A percentile compares a stretch with the other conserved stretches of the same genome.
These are phyloP conservation scores for Tachina fera DNA, from an alignment of 2,888 invertebrate genomes.

Conservation along the genomic window DNA sequence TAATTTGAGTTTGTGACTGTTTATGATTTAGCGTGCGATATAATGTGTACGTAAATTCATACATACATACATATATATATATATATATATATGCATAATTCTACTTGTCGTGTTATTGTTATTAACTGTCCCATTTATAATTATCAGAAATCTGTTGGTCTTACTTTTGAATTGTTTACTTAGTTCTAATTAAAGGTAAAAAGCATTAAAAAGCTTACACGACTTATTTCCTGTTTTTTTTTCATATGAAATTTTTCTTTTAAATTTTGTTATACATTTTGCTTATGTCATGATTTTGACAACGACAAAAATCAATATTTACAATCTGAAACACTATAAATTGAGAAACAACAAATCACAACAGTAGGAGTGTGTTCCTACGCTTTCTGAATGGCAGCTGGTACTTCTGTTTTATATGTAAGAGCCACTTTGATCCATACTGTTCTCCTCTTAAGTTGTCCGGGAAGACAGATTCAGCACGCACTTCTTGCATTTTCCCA, in stretches of 20 bases:
- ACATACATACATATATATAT: neutral
- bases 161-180: conserved; percentile 55
- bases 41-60: neutral
- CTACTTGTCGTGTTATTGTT: neutral
- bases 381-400: neutral
- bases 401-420: no score
- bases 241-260: conserved; percentile 12
- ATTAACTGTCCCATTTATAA: conserved; percentile 32
- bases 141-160: conserved; percentile 47
- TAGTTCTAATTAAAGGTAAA: conserved; percentile 61
- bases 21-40: neutral
- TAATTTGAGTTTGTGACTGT: neutral
- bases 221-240: conserved; percentile 65
- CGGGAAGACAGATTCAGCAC: no score
- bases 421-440: no score
- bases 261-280: conserved; percentile 30
- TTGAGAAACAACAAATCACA: conserved; percentile 6
- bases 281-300: conserved; percentile 55
- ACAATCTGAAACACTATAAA: conserved; percentile 36
- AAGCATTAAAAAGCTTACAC: conserved; percentile 66
- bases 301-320: conserved; percentile 25
- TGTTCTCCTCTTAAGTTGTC: no score
- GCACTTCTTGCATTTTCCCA: no score
- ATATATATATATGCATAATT: neutral
- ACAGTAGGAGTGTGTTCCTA: neutral